phyloP scores from a whole-genome alignment of 2,888 invertebrate genomes.

The Melinopterus prodromus region DNA sequence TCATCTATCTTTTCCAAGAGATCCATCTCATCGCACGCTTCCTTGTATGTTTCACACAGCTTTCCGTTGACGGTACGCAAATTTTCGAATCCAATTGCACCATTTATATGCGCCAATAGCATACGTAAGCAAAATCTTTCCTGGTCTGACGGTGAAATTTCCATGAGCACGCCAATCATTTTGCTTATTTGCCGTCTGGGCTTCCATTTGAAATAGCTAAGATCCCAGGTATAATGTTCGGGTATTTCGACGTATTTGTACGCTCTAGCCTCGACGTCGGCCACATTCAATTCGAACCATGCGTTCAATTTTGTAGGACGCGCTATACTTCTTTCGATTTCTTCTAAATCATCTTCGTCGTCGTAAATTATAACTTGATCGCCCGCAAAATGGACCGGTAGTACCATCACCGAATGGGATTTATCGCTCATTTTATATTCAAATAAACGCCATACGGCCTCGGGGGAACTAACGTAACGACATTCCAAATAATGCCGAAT shows the following conservation, averaged over 20 bases:
- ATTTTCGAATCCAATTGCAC: too few species aligned
- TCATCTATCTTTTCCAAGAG: too few species aligned
- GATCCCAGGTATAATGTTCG: slow-evolving; percentile 11
- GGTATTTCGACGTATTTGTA: slow-evolving; percentile 45
- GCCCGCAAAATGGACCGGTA: slow-evolving; percentile 53
- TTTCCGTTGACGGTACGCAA: too few species aligned
- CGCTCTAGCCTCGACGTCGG: slow-evolving; percentile 39
- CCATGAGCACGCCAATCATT: slow-evolving; percentile 5
- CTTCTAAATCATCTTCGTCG: slow-evolving; percentile 34
- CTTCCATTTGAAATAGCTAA: background rate
- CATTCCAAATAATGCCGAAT: slow-evolving; percentile 13
- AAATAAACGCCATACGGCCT: slow-evolving; percentile 11
- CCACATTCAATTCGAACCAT: slow-evolving; percentile 46
- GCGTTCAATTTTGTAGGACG: slow-evolving; percentile 38
- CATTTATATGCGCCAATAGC: too few species aligned
- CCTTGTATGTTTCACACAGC: too few species aligned
- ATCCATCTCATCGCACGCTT: too few species aligned
- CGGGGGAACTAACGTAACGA: slow-evolving; percentile 17
- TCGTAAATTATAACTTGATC: slow-evolving; percentile 33
- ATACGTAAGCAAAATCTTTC: slow-evolving; percentile 8
- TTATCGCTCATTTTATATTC: slow-evolving; percentile 8
- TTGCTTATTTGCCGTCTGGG: slow-evolving; percentile 5
- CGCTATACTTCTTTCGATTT: slow-evolving; percentile 33
- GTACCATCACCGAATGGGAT: slow-evolving; percentile 30
- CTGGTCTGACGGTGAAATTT: background rate